Percentiles rank a stretch among this genome's conserved stretches.
Conservation (phyloP, 2,797 vertebrate genomes). For the Brachymystax lenok region DNA sequence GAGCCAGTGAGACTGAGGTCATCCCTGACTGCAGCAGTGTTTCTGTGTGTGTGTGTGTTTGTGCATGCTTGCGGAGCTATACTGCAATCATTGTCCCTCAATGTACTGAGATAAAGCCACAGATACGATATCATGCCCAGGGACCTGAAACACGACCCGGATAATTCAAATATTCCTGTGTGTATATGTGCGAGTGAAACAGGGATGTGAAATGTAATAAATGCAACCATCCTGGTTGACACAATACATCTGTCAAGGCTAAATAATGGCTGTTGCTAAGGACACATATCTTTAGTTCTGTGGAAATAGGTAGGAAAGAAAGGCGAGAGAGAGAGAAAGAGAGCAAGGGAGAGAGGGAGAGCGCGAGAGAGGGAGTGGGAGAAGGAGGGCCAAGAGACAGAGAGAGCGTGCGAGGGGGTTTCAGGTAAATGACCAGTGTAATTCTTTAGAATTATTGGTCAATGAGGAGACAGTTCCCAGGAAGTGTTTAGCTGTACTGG, state of each 20-base stretch:
- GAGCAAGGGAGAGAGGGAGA: slow-evolving; percentile 6
- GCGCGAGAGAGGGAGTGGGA: no score
- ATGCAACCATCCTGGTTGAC: slow-evolving; percentile 35
- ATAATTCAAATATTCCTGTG: not conserved
- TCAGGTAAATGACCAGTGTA: not conserved
- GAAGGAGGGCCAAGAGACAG: not conserved
- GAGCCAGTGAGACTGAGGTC: not conserved
- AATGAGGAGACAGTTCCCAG: not conserved
- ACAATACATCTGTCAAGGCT: slow-evolving; percentile 47
- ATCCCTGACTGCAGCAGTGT: slow-evolving; percentile 5
- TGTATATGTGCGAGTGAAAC: not conserved
- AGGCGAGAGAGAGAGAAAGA: no score
- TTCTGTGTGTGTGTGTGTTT: not conserved
- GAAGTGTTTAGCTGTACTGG: not conserved
- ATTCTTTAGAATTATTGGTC: not conserved
- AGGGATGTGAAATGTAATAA: not conserved
- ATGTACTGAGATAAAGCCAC: not conserved
- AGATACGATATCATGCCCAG: not conserved
- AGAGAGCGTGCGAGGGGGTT: not conserved
- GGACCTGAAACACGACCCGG: slow-evolving; percentile 4
- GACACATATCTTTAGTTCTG: slow-evolving; percentile 48
- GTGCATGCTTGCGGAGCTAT: not conserved
- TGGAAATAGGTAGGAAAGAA: slow-evolving; percentile 6
- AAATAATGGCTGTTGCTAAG: slow-evolving; percentile 62
- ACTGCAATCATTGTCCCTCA: not conserved